Evolutionary conservation across 2,113 vertebrate genomes (phyloP).

Genomic region (Cynocephalus volans): DNA sequence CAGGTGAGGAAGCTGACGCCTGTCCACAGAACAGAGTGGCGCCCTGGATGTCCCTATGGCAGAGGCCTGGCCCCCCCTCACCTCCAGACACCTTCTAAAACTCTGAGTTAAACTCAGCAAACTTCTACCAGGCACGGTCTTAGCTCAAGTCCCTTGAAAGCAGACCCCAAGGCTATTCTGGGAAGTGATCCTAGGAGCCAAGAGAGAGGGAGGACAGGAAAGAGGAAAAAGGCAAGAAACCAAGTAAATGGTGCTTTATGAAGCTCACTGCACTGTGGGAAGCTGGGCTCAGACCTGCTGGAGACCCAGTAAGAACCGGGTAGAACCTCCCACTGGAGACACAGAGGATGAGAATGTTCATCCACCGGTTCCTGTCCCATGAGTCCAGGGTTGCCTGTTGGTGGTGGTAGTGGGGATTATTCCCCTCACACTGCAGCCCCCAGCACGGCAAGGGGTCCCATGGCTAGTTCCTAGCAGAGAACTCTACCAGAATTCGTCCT

Average conservation of each 20-base stretch:
- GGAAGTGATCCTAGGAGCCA: not conserved
- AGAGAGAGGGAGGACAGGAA: not conserved
- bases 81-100: not conserved
- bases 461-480: not conserved
- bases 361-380: not conserved
- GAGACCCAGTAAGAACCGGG: not conserved
- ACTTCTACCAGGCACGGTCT: not conserved
- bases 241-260: too few species aligned
- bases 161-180: not conserved
- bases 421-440: not conserved
- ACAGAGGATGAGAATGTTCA: not conserved
- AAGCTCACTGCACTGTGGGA: not conserved
- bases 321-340: not conserved
- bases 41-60: accelerated
- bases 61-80: not conserved
- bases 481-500: not conserved
- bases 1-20: not conserved
- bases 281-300: not conserved
- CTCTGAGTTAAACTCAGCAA: not conserved
- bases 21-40: not conserved
- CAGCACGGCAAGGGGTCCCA: not conserved
- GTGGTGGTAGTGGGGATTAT: not conserved
- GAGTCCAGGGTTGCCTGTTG: not conserved
- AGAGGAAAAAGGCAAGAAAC: not conserved
- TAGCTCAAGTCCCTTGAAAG: not conserved